Evolutionary conservation across 2,797 vertebrate genomes (phyloP).

Genomic region (Lithobates pipiens): DNA sequence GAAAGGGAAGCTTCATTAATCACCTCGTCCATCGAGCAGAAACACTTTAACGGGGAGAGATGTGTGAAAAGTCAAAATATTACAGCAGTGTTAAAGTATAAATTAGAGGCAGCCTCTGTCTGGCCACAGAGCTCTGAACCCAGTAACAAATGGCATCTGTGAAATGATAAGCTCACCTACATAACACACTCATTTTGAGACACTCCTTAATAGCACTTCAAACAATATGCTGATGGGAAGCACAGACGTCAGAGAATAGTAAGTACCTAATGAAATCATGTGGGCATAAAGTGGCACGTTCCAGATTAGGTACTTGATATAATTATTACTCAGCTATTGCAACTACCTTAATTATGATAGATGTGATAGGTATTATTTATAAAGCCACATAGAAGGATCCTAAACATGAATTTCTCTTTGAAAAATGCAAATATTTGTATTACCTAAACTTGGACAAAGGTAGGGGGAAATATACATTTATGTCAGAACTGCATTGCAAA

Average conservation of each 20-base stretch:
- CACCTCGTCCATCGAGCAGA: conserved; percentile 68
- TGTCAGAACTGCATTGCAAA: too few species aligned
- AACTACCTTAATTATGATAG: too few species aligned
- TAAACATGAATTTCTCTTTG: too few species aligned
- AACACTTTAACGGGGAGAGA: conserved; percentile 70
- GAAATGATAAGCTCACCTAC: conserved; percentile 72
- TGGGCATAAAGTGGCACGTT: conserved; percentile 9
- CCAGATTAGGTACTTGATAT: conserved; percentile 23
- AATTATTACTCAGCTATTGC: conserved; percentile 20
- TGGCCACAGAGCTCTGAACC: conserved; percentile 63
- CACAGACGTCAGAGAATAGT: neutral
- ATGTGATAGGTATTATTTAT: too few species aligned
- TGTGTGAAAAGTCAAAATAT: conserved; percentile 70
- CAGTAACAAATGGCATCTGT: conserved; percentile 72
- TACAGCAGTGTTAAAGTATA: conserved; percentile 70
- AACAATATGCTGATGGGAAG: neutral
- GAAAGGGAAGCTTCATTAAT: conserved; percentile 63
- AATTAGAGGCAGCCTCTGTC: conserved; percentile 74
- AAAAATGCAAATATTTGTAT: too few species aligned
- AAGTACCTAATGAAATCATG: conserved; percentile 9
- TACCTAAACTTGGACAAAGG: too few species aligned
- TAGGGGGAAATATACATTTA: too few species aligned
- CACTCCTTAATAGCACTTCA: conserved; percentile 65
- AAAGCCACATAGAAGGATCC: too few species aligned
- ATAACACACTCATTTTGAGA: conserved; percentile 67